Evolutionary conservation across 2,113 vertebrate species (phyloP), one percentile per base, ranked within the genome.

Genomic region (Cyprinus carpio): DNA sequence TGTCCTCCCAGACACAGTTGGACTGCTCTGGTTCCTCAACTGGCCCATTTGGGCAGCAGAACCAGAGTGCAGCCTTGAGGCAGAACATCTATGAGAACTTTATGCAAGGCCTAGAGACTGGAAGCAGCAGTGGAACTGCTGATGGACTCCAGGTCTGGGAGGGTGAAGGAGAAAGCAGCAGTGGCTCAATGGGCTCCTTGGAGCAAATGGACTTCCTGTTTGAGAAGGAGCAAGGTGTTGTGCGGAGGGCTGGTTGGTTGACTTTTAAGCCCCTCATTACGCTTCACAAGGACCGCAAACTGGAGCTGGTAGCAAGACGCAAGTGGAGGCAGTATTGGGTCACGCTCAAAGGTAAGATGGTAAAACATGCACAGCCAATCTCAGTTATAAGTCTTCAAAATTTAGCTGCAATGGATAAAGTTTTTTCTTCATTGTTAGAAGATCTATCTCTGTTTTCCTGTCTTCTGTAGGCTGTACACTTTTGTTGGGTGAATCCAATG

Each of bases 261-360:
- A 97, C 96, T 90, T 99, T 99, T 91, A 99, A 99, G 87, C 96
- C 97, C 12, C 93, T 99, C 0, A 91, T 99, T 88, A 97, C 96
- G 0, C 89, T 99, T 89, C 97, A 98, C 93, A 99, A 99, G 89
- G 98, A 99, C 88, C 96, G 96, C 89, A 99, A 98, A 88, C 95
- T 99, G 90, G 98, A 99, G 90, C 92, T 98, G 87, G 96, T 98
- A 87, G 93, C 94, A 3, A 94, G 97, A 1, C 95, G 97, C 87
- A 98, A 95, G 80, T 99, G 98, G 98, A 99, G 95, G 86, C 97
- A 98, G 75, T 99, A 97, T 91, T 99, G 98, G 98, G 96, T 98
- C 77, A 98, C 96, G 0, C 94, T 99, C 65, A 99, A 99, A 96
- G 98, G 98, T 98, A 91, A 91, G 85, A 54, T 71, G 10, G 16